Evolutionary conservation across 2,888 invertebrate genomes (phyloP).

Genomic region (Cryptocephalus moraei): DNA sequence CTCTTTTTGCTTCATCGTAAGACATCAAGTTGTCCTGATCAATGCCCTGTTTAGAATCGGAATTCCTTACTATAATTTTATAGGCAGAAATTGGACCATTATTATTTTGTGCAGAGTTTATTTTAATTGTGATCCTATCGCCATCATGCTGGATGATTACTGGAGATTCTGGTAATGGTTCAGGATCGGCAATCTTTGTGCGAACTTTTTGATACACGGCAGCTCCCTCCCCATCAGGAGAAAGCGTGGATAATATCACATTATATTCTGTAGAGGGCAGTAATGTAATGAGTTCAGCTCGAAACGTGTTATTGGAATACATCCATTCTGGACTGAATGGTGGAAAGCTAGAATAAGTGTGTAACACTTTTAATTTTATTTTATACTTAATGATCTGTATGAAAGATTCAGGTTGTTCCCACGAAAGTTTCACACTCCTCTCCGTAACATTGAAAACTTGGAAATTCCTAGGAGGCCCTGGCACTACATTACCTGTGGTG

Average conservation of each 20-base stretch:
- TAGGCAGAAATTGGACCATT: conserved; percentile 72
- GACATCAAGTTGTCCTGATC: conserved; percentile 51
- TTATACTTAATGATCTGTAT: conserved; percentile 46
- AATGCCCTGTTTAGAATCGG: conserved; percentile 52
- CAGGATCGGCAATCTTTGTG: conserved; percentile 63
- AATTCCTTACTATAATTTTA: conserved; percentile 62
- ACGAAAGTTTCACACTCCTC: conserved; percentile 49
- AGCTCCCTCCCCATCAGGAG: conserved; percentile 49
- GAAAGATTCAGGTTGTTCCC: conserved; percentile 48
- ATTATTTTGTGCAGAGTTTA: conserved; percentile 59
- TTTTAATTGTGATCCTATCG: conserved; percentile 53
- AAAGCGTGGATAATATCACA: conserved; percentile 58
- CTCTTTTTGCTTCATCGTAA: conserved; percentile 54
- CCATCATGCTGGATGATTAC: conserved; percentile 50
- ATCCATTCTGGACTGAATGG: conserved; percentile 46
- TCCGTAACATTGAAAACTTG: conserved; percentile 49
- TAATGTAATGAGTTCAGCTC: conserved; percentile 50
- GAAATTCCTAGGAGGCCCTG: conserved; percentile 60
- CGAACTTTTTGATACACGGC: conserved; percentile 46
- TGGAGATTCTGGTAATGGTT: conserved; percentile 61
- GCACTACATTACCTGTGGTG: conserved; percentile 38
- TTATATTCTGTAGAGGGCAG: conserved; percentile 69
- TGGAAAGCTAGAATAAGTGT: conserved; percentile 47
- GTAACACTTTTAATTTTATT: conserved; percentile 44
- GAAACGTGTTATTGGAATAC: conserved; percentile 48